A percentile compares a stretch with the other conserved stretches of the same genome.
Conservation (phyloP, 2,888 invertebrate genomes). For the Panorpa germanica region DNA sequence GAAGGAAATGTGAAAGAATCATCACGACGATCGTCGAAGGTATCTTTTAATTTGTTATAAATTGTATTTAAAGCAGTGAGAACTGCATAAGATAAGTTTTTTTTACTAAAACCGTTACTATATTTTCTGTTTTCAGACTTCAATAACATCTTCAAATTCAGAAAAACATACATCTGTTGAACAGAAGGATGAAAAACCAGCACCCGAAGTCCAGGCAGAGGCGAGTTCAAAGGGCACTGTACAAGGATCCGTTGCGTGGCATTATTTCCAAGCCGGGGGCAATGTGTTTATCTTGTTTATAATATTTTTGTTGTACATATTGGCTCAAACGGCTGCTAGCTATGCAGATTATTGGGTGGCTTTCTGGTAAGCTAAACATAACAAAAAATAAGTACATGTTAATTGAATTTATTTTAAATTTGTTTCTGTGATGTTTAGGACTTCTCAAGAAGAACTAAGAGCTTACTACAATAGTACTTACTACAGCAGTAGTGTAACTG, state of each 20-base stretch:
- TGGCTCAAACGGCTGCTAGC: constrained; percentile 39
- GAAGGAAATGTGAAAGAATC: no score
- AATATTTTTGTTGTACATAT: constrained; percentile 27
- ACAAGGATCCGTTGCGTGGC: constrained; percentile 22
- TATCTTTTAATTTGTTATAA: no score
- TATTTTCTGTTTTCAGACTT: no score
- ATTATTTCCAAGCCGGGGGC: constrained; percentile 33
- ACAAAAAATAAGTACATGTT: no score
- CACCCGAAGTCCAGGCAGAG: no score
- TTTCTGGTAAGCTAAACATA: constrained; percentile 30
- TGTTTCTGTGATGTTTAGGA: constrained; percentile 13
- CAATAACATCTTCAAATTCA: no score
- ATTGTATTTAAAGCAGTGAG: no score
- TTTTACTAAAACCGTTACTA: no score
- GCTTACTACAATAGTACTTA: constrained; percentile 1
- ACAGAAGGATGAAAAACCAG: constrained; percentile 17
- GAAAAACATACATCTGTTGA: constrained; percentile 16
- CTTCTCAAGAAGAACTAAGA: constrained; percentile 16
- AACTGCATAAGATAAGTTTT: no score
- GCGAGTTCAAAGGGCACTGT: constrained; percentile 24
- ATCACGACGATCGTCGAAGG: no score
- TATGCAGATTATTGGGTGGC: constrained; percentile 50
- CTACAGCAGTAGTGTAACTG: no score
- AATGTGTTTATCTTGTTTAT: constrained; percentile 24
- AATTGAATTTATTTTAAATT: no score